phyloP scores from a whole-genome alignment of 1,140 invertebrate genomes.

The Sesamia nonagrioides region DNA sequence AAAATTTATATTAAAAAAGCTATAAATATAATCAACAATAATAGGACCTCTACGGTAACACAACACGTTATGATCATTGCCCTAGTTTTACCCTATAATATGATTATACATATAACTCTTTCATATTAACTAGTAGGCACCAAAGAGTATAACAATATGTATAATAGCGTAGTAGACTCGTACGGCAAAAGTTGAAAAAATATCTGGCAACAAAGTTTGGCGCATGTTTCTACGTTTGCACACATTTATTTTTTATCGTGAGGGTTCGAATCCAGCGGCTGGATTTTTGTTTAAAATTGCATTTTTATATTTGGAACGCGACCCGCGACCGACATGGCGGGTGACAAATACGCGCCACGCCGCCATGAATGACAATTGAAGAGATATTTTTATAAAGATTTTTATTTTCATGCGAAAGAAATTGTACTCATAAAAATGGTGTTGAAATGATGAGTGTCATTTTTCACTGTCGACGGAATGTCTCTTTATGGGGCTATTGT shows the following conservation, averaged over 20 bases:
- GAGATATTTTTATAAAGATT: constrained; percentile 87
- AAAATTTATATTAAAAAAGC: too few species aligned
- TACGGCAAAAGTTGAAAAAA: constrained; percentile 48
- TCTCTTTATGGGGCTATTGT: constrained; percentile 80
- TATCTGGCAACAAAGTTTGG: constrained; percentile 55
- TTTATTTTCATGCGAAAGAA: constrained; percentile 86
- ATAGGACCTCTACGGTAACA: too few species aligned
- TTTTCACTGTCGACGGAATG: constrained; percentile 82
- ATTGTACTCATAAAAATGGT: constrained; percentile 85
- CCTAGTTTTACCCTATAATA: too few species aligned
- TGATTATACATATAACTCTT: too few species aligned
- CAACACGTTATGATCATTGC: too few species aligned
- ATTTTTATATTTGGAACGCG: constrained; percentile 86
- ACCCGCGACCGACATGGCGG: constrained; percentile 74
- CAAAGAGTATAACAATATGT: too few species aligned
- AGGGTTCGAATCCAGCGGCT: constrained; percentile 74
- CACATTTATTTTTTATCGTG: constrained; percentile 76
- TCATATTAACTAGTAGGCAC: too few species aligned
- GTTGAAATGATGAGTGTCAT: constrained; percentile 84
- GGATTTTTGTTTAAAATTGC: constrained; percentile 85
- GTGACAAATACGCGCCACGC: constrained; percentile 85
- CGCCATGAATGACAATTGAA: constrained; percentile 87
- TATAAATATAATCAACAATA: too few species aligned
- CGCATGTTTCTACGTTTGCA: constrained; percentile 62
- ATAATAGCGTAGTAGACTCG: too few species aligned